Percentiles rank a stretch among this genome's conserved stretches.
Evolutionary conservation across 1,140 invertebrate genomes (phyloP).

Genomic region (Ptiloglossa arizonensis): DNA sequence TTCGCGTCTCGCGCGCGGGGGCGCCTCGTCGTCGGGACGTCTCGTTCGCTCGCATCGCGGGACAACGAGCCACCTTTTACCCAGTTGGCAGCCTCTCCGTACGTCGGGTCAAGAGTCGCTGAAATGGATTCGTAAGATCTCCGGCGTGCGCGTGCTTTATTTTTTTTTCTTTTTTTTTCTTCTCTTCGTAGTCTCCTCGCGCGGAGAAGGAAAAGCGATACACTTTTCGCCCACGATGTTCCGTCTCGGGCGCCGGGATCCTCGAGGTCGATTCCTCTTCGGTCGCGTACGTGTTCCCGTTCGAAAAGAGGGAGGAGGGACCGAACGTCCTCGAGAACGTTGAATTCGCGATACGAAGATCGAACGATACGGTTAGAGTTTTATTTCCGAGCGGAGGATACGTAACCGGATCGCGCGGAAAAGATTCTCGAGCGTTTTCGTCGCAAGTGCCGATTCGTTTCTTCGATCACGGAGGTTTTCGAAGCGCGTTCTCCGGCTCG

Average conservation of each 20-base stretch:
- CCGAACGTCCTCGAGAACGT: too few species aligned
- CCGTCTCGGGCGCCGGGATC: too few species aligned
- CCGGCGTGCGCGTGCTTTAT: too few species aligned
- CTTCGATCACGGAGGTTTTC: background rate
- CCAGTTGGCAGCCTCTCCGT: slow-evolving; percentile 26
- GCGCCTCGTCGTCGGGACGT: slow-evolving; percentile 42
- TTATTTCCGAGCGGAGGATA: background rate
- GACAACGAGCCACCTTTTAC: slow-evolving; percentile 14
- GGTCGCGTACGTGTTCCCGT: background rate
- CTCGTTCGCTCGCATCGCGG: slow-evolving; percentile 20
- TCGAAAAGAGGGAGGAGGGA: too few species aligned
- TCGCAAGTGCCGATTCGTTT: too few species aligned
- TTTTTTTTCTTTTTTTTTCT: background rate
- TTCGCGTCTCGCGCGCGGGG: background rate
- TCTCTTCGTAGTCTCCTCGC: background rate
- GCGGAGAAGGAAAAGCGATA: background rate
- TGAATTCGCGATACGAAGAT: background rate
- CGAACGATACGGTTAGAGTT: background rate
- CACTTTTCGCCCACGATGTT: background rate
- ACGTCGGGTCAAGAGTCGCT: slow-evolving; percentile 2
- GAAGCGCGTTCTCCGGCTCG: too few species aligned
- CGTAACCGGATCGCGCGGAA: background rate
- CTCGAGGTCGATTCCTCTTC: background rate
- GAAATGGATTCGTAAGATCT: background rate
- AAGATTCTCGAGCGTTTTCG: background rate